These are phyloP conservation scores for Hyles lineata DNA, from an alignment of 2,888 invertebrate genomes.

Conservation along the genomic window DNA sequence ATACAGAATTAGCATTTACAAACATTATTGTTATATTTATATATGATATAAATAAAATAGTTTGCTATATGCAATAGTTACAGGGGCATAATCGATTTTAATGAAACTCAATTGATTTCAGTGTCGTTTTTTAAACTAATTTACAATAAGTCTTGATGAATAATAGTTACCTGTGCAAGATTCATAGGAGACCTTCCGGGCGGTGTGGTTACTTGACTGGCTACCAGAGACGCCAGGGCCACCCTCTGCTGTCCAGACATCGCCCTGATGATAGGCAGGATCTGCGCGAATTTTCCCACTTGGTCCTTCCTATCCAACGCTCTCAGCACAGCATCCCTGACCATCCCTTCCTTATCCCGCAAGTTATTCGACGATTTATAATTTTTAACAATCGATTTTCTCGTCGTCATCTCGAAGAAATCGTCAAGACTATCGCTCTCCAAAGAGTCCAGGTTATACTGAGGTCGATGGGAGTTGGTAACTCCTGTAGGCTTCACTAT, in stretches of 20 bases:
- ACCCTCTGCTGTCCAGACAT: conserved; percentile 86
- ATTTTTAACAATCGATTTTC: conserved; percentile 56
- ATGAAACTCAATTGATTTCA: not conserved
- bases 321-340: conserved; percentile 82
- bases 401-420: conserved; percentile 55
- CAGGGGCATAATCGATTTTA: conserved; percentile 1
- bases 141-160: not conserved
- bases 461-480: conserved; percentile 78
- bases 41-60: no score
- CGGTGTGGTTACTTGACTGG: conserved; percentile 85
- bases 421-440: conserved; percentile 69
- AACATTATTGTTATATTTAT: no score
- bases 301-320: conserved; percentile 85
- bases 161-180: conserved; percentile 80
- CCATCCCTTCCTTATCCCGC: conserved; percentile 74
- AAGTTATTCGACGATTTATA: conserved; percentile 63
- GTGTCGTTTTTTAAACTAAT: no score
- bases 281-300: conserved; percentile 85
- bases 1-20: no score
- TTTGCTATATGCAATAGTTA: conserved; percentile 1
- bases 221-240: conserved; percentile 86
- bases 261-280: conserved; percentile 87
- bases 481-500: conserved; percentile 69
- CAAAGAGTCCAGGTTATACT: conserved; percentile 76
- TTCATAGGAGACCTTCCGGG: conserved; percentile 80